A percentile compares a stretch with the other conserved stretches of the same genome.
Evolutionary conservation across 2,888 invertebrate species (phyloP).

Genomic region (Caenorhabditis uteleia): DNA sequence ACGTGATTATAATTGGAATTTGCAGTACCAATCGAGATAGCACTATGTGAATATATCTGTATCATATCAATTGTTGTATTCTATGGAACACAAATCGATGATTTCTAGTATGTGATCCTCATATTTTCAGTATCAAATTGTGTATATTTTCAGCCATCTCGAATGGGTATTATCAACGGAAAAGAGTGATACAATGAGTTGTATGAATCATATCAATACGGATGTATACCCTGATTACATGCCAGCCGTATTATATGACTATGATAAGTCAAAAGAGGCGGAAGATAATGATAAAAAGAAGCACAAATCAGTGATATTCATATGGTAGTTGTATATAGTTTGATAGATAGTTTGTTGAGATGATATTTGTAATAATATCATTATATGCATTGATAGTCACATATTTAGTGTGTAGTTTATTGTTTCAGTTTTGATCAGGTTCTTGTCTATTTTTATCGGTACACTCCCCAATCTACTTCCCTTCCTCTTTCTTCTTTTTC

Average conservation of each 20-base stretch:
- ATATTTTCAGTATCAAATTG: background rate
- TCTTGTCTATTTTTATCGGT: too few relatives aligned
- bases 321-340: constrained; percentile 12
- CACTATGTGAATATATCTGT: constrained; percentile 34
- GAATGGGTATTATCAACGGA: constrained; percentile 22
- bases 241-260: constrained; percentile 31
- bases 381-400: too few relatives aligned
- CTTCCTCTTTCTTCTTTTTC: too few relatives aligned
- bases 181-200: constrained; percentile 28
- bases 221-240: constrained; percentile 10
- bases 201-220: constrained; percentile 23
- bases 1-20: constrained; percentile 4
- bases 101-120: constrained; percentile 15
- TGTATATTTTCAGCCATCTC: constrained; percentile 19
- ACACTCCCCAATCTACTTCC: too few relatives aligned
- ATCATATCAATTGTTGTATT: constrained; percentile 18
- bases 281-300: constrained; percentile 4
- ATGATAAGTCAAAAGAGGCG: constrained; percentile 1
- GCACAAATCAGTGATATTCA: constrained; percentile 23
- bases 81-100: constrained; percentile 23
- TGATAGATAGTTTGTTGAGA: too few relatives aligned
- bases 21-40: constrained; percentile 18
- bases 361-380: too few relatives aligned
- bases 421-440: too few relatives aligned
- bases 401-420: too few relatives aligned